phyloP scores from a whole-genome alignment of 2,113 vertebrate species.

The Polyodon spathula region DNA sequence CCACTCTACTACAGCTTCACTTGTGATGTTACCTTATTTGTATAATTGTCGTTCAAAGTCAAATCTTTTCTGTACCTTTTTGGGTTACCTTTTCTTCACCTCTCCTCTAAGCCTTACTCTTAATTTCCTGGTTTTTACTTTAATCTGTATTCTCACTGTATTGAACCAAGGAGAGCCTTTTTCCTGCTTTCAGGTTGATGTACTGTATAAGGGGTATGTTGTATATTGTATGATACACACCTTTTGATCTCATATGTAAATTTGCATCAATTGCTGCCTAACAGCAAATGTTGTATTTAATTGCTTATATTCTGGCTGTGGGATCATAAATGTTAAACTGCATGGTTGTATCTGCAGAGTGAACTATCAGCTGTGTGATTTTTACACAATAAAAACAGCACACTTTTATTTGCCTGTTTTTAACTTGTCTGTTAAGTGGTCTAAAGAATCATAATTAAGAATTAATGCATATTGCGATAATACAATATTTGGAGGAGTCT shows the following conservation, averaged over 20 bases:
- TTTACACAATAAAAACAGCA: slow-evolving; percentile 92
- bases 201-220: slow-evolving; percentile 67
- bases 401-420: slow-evolving; percentile 73
- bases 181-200: slow-evolving; percentile 71
- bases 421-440: slow-evolving; percentile 7
- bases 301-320: slow-evolving; percentile 84
- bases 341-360: slow-evolving; percentile 87
- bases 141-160: slow-evolving; percentile 46
- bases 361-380: slow-evolving; percentile 89
- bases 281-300: slow-evolving; percentile 84
- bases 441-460: no score
- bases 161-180: slow-evolving; percentile 48
- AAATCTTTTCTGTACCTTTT: slow-evolving; percentile 34
- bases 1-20: slow-evolving; percentile 20
- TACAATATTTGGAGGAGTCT: no score
- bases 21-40: slow-evolving; percentile 28
- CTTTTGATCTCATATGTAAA: slow-evolving; percentile 87
- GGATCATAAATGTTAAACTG: slow-evolving; percentile 86
- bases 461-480: no score
- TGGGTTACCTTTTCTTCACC: slow-evolving; percentile 41
- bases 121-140: slow-evolving; percentile 56
- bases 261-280: slow-evolving; percentile 94
- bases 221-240: slow-evolving; percentile 81
- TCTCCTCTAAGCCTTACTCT: slow-evolving; percentile 61
- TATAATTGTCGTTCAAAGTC: slow-evolving; percentile 3